Conservation (phyloP, 2,797 vertebrate species). For the Galago senegalensis region DNA sequence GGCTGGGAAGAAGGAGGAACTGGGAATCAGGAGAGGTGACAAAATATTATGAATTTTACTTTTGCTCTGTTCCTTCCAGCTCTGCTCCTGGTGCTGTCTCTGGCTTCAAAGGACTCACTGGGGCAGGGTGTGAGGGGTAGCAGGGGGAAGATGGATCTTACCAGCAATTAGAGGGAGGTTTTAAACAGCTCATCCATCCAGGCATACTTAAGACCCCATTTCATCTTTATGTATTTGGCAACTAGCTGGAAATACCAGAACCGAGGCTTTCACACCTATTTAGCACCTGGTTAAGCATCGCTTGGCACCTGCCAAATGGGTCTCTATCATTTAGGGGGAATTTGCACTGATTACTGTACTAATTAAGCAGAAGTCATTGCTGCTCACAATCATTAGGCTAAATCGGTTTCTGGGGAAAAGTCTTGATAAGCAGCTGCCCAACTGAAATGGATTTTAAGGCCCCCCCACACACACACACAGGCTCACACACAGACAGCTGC, state of each 20-base stretch:
- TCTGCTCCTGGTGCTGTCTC: background rate
- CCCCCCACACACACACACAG: background rate
- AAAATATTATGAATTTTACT: background rate
- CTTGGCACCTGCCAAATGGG: constrained; percentile 72
- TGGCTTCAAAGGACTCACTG: background rate
- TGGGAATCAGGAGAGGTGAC: background rate
- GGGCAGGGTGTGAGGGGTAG: background rate
- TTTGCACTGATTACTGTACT: constrained; percentile 73
- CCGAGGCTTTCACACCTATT: constrained; percentile 59
- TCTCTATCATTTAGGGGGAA: constrained; percentile 76
- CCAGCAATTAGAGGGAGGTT: constrained; percentile 48
- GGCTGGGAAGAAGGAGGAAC: background rate
- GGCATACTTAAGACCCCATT: constrained; percentile 55
- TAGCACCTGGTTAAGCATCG: constrained; percentile 80
- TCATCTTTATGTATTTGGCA: constrained; percentile 68
- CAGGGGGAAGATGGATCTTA: background rate
- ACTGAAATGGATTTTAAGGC: constrained; percentile 60
- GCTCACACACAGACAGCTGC: background rate
- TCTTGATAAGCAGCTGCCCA: constrained; percentile 75
- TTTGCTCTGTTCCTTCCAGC: background rate
- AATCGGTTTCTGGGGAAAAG: constrained; percentile 79
- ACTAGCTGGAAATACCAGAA: constrained; percentile 38
- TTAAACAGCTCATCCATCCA: constrained; percentile 60
- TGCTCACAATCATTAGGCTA: constrained; percentile 72
- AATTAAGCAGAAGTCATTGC: constrained; percentile 77